Conservation (phyloP, 2,113 vertebrate species). For the Chionis minor region DNA sequence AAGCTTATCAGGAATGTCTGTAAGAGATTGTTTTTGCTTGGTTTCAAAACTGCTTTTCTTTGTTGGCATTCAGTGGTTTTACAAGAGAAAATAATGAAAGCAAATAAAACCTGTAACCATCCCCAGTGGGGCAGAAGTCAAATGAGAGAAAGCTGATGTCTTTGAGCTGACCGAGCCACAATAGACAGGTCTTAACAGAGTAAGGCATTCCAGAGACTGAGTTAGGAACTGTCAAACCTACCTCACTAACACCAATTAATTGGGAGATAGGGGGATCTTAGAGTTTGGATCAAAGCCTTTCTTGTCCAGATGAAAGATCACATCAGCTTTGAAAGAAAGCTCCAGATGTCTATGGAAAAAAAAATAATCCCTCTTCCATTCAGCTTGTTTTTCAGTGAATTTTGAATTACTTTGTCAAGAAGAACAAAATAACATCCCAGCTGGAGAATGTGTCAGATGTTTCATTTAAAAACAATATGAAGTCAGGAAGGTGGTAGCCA, state of each 20-base stretch:
- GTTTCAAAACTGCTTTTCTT: neutral
- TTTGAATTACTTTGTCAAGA: conserved; percentile 54
- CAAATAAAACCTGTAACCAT: conserved; percentile 47
- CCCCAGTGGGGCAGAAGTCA: conserved; percentile 17
- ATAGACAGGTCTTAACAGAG: conserved; percentile 35
- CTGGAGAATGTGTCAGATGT: conserved; percentile 36
- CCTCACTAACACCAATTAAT: conserved; percentile 66
- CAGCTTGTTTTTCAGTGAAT: conserved; percentile 23
- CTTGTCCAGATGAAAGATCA: conserved; percentile 58
- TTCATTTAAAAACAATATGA: conserved; percentile 62
- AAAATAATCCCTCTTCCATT: neutral
- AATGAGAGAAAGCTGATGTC: conserved; percentile 39
- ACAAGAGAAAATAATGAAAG: conserved; percentile 57
- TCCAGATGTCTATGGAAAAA: conserved; percentile 28
- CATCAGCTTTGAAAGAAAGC: conserved; percentile 58
- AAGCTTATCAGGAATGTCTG: neutral
- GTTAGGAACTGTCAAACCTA: conserved; percentile 50
- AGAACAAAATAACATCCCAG: conserved; percentile 51
- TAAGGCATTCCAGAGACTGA: conserved; percentile 24
- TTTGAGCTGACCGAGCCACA: conserved; percentile 36
- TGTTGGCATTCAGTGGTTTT: conserved; percentile 49
- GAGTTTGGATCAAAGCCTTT: conserved; percentile 58
- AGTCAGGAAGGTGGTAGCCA: conserved; percentile 39
- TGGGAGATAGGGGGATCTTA: conserved; percentile 30
- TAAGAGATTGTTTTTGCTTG: conserved; percentile 25